Conservation (phyloP, 2,797 vertebrate species). For the Acanthis flammea region DNA sequence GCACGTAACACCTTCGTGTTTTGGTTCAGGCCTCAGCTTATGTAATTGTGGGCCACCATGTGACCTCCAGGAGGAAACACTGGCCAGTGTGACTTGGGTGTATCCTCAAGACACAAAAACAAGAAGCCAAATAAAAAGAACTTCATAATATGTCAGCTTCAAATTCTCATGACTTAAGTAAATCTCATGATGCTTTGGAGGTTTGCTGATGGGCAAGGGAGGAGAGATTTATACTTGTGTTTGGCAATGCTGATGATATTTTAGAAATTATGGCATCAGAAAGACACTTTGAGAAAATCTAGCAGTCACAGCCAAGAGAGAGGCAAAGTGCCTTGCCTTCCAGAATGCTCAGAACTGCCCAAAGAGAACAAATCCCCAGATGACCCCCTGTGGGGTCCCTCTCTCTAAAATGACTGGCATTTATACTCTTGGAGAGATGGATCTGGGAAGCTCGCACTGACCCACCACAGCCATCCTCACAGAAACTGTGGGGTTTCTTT, state of each 20-base stretch:
- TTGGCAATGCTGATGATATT: not conserved
- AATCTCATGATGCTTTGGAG: slow-evolving; percentile 5
- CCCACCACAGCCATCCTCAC: not conserved
- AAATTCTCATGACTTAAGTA: slow-evolving; percentile 33
- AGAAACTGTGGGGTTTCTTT: not conserved
- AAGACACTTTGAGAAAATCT: not conserved
- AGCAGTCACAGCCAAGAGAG: not conserved
- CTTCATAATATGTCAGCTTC: not conserved
- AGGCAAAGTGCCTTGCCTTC: not conserved
- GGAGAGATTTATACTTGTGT: not conserved
- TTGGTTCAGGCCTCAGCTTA: not conserved
- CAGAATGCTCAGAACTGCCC: not conserved
- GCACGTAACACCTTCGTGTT: not conserved
- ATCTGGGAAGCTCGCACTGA: not conserved
- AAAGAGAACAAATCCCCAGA: not conserved
- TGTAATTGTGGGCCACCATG: slow-evolving; percentile 24
- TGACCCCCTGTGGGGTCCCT: not conserved
- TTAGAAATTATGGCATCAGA: not conserved
- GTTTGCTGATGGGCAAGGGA: not conserved
- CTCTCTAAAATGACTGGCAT: not conserved
- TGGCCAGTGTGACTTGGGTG: slow-evolving; percentile 46
- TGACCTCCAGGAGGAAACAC: slow-evolving; percentile 23
- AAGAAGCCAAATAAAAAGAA: slow-evolving; percentile 47
- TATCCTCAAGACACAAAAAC: slow-evolving; percentile 26
- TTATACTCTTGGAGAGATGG: not conserved